Evolutionary conservation across 2,888 invertebrate species (phyloP).

Genomic region (Molorchus minor): DNA sequence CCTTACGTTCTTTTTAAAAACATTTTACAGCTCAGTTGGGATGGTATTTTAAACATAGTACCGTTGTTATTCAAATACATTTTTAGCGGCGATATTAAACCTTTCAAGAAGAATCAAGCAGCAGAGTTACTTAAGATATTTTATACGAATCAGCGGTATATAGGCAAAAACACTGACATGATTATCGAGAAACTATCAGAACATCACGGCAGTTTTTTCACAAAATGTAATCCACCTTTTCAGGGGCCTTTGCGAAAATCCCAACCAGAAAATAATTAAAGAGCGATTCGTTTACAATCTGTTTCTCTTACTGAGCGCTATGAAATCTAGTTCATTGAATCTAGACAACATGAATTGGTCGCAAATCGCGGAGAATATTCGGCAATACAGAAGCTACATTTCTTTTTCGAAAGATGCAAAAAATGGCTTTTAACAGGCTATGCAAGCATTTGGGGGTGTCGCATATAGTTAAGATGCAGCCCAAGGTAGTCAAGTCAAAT

Average conservation of each 20-base stretch:
- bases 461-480: conserved; percentile 53
- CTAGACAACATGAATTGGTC: conserved; percentile 61
- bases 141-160: conserved; percentile 68
- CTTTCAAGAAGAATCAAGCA: conserved; percentile 74
- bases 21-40: conserved; percentile 73
- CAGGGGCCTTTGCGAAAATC: conserved; percentile 53
- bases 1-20: conserved; percentile 74
- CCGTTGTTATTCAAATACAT: conserved; percentile 69
- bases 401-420: conserved; percentile 62
- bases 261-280: conserved; percentile 62
- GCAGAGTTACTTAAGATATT: conserved; percentile 72
- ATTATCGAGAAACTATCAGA: conserved; percentile 53
- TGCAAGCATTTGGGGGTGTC: conserved; percentile 60
- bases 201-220: conserved; percentile 65
- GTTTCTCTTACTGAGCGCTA: conserved; percentile 66
- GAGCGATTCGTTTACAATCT: conserved; percentile 69
- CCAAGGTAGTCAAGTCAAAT: conserved; percentile 39
- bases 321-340: conserved; percentile 62
- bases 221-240: conserved; percentile 61
- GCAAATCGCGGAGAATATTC: conserved; percentile 56
- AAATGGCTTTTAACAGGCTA: conserved; percentile 62
- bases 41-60: conserved; percentile 69
- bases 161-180: conserved; percentile 56
- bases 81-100: conserved; percentile 69
- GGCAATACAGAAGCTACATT: conserved; percentile 57